These are phyloP conservation scores for Corythornis cristatus DNA, from an alignment of 2,113 vertebrate species.

Conservation along the genomic window DNA sequence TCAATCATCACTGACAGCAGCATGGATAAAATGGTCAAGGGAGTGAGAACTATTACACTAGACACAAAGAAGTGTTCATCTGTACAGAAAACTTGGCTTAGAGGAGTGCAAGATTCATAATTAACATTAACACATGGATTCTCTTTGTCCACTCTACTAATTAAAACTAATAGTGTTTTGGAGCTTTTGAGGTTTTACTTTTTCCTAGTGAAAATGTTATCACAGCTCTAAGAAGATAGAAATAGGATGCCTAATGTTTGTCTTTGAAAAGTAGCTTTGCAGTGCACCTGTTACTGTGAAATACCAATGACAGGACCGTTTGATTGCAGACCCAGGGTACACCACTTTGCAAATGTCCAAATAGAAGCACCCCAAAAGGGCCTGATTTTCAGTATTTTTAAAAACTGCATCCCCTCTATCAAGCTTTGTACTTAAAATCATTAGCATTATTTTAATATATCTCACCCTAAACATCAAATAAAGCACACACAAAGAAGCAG, in stretches of 20 bases:
- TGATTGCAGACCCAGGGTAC: not conserved
- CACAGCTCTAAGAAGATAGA: not conserved
- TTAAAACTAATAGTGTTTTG: not conserved
- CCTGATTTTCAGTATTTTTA: not conserved
- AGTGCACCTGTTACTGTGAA: not conserved
- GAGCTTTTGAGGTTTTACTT: not conserved
- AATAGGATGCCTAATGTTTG: not conserved
- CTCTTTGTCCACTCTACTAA: not conserved
- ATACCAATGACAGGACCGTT: not conserved
- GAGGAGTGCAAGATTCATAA: not conserved
- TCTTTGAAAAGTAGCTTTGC: not conserved
- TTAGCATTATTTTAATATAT: not conserved
- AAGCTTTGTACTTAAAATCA: not conserved
- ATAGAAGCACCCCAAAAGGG: not conserved
- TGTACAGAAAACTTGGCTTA: not conserved
- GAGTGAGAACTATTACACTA: not conserved
- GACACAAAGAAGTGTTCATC: not conserved
- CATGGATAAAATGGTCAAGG: not conserved
- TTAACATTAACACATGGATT: not conserved
- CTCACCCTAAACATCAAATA: not conserved
- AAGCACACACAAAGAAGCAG: not conserved
- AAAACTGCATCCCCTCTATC: not conserved
- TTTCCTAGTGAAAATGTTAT: not conserved
- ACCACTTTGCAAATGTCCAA: not conserved
- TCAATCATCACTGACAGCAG: not conserved